A percentile compares a stretch with the other conserved stretches of the same genome.
Conservation (phyloP, 2,113 vertebrate genomes). For the Andinoacara biseriatus region DNA sequence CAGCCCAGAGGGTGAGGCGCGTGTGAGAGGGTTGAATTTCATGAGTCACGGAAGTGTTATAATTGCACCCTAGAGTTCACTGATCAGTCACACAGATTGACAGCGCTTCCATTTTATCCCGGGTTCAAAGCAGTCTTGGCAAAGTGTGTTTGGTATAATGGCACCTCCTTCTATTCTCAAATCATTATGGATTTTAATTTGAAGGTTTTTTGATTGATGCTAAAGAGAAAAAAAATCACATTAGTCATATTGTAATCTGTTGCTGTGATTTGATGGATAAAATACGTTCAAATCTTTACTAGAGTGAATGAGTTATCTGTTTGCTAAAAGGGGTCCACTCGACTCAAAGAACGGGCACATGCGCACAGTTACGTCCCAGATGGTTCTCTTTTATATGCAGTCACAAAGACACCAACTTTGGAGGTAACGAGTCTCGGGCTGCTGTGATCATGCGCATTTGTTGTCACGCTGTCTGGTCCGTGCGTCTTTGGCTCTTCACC, state of each 20-base stretch:
- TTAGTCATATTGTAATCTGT: not conserved
- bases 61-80: slow-evolving; percentile 73
- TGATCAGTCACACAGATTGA: slow-evolving; percentile 72
- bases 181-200: slow-evolving; percentile 2
- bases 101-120: slow-evolving; percentile 28
- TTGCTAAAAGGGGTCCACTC: not conserved
- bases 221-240: not conserved
- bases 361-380: not conserved
- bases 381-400: not conserved
- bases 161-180: not conserved
- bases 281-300: not conserved
- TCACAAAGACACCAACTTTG: not conserved
- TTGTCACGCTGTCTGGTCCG: slow-evolving; percentile 37
- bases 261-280: not conserved
- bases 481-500: slow-evolving; percentile 36
- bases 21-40: slow-evolving; percentile 68
- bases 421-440: not conserved
- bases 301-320: not conserved
- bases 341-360: not conserved
- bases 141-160: not conserved
- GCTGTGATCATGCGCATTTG: slow-evolving; percentile 64
- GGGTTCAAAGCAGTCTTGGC: not conserved
- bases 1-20: slow-evolving; percentile 55
- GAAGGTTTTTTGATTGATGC: not conserved
- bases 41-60: slow-evolving; percentile 69